Conservation (phyloP, 2,113 vertebrate species). For the Corvus hawaiiensis region DNA sequence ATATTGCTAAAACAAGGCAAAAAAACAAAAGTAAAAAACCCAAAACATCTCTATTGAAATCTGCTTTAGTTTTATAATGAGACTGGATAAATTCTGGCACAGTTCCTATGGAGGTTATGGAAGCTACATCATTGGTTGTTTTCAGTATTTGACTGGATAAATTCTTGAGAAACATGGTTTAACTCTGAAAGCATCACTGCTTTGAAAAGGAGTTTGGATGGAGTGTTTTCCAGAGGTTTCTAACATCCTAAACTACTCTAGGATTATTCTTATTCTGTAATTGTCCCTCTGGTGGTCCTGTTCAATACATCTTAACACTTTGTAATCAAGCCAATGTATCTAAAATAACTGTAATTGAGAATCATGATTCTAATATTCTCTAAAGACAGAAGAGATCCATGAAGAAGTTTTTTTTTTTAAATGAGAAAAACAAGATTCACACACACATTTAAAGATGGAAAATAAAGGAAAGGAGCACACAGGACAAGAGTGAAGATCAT, state of each 20-base stretch:
- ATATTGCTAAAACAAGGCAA: rapidly evolving
- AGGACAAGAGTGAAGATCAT: neutral
- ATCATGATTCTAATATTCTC: neutral
- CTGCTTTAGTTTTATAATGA: neutral
- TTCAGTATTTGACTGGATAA: neutral
- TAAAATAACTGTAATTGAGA: neutral
- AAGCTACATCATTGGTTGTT: neutral
- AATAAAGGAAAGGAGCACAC: neutral
- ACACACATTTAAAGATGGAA: neutral
- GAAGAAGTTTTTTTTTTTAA: neutral
- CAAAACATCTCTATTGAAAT: neutral
- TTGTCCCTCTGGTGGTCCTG: neutral
- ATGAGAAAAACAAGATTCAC: neutral
- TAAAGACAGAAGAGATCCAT: neutral
- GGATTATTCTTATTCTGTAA: neutral
- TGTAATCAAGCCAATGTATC: neutral
- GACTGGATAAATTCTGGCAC: neutral
- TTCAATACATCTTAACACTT: neutral
- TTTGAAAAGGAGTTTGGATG: neutral
- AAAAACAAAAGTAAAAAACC: rapidly evolving
- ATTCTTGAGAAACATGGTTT: neutral
- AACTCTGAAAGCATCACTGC: neutral
- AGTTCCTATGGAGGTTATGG: neutral
- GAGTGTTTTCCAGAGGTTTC: neutral
- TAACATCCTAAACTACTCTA: neutral